Evolutionary conservation across 2,797 vertebrate species (phyloP), one percentile per base, ranked within the genome.

Genomic region (Pseudotriccus pelzelni): DNA sequence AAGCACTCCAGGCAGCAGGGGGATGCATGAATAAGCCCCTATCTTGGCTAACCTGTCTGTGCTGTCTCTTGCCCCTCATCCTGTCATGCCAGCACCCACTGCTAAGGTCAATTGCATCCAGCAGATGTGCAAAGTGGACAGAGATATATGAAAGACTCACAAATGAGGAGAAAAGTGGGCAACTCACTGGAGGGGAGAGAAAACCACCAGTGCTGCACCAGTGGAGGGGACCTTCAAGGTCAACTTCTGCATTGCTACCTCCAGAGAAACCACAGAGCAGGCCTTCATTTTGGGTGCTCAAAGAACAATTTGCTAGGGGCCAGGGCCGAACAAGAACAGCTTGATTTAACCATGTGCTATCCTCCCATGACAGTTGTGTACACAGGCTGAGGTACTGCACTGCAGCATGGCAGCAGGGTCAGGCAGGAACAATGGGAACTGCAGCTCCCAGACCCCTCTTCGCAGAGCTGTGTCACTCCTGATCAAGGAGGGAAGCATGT

Each of bases 1-100:
- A 77, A 81, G 28, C 2, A 6, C 18, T 43, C 50, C 21, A 64
- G 32, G 30, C 32, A 58, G 25, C 7, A 5, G 6, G 10, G 13
- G 22, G 36, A 56, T 9, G n/a, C 56, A 49, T 8, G 11, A 69
- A 64, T 28, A 50, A 88, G 32, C 3, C 23, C 13, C 50, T 43
- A 4, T 13, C 44, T 37, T 58, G 30, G 21, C 47, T 64, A 4
- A 52, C 15, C 15, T 0, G 0, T 12, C 53, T 78, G 25, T 2
- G 3, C 28, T 7, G 0, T 12, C 28, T 72, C 62, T 62, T 63
- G 81, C 7, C 32, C 32, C 24, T 47, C 1, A 1, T 62, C 16
- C 12, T 12, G 37, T 56, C 70, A 39, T 3, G 12, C 24, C 27
- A 73, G 60, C 27, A 81, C 19, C 55, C 60, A 43, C 50, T 46